Percentiles rank a stretch among this genome's conserved stretches.
phyloP scores from a whole-genome alignment of 2,797 vertebrate genomes.

The Chromobotia macracanthus region DNA sequence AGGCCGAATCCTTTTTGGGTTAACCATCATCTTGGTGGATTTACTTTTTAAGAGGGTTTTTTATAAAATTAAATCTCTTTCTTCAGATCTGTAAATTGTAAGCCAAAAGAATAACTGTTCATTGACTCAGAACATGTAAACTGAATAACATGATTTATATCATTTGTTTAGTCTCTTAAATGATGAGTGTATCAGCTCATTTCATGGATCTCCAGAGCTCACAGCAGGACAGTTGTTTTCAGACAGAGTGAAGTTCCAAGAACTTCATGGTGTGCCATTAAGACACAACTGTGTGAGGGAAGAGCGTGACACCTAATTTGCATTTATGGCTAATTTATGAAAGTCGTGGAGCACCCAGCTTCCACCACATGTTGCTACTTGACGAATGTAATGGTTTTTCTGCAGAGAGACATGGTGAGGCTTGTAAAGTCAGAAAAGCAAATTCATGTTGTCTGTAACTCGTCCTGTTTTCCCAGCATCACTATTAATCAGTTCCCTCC shows the following conservation, averaged over 20 bases:
- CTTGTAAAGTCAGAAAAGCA: conserved; percentile 14
- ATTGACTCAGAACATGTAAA: conserved; percentile 10
- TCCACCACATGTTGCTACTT: conserved; percentile 29
- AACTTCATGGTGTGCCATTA: conserved; percentile 32
- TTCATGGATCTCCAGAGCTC: conserved; percentile 30
- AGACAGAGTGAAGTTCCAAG: conserved; percentile 40
- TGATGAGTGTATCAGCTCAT: conserved; percentile 32
- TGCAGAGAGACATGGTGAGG: conserved; percentile 3
- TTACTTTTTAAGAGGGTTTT: too few relatives aligned
- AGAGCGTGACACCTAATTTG: neutral
- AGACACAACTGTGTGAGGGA: conserved; percentile 8
- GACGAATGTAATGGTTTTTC: conserved; percentile 36
- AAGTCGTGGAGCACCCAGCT: neutral
- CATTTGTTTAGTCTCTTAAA: conserved; percentile 17
- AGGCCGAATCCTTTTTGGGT: too few relatives aligned
- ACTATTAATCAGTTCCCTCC: conserved; percentile 33
- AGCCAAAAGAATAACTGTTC: conserved; percentile 2
- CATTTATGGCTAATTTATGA: neutral
- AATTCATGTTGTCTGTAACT: conserved; percentile 14
- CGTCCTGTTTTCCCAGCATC: conserved; percentile 7
- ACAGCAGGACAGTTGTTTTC: conserved; percentile 19
- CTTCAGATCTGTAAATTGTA: neutral
- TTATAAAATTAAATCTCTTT: too few relatives aligned
- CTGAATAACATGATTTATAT: conserved; percentile 24
- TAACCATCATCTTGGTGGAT: too few relatives aligned